These are phyloP conservation scores for Catagonus wagneri DNA, from an alignment of 2,113 vertebrate species.

Conservation along the genomic window DNA sequence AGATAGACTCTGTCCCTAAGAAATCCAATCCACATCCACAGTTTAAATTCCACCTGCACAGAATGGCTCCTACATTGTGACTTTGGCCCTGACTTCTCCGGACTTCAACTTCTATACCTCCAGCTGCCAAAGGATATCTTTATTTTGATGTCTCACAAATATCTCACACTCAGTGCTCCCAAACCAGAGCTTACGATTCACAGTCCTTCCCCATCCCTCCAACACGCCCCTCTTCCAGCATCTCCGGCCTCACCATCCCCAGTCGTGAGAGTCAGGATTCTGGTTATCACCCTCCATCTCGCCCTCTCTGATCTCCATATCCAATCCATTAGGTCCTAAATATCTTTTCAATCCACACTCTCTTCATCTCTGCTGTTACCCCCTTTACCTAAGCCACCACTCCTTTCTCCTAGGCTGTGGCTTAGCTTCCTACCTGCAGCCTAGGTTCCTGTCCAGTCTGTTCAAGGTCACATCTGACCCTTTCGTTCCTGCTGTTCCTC, in stretches of 20 bases:
- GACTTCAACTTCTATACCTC: background rate
- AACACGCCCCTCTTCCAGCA: background rate
- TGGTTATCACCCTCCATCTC: background rate
- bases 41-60: background rate
- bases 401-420: background rate
- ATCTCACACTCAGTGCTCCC: background rate
- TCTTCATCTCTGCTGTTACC: background rate
- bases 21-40: background rate
- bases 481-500: background rate
- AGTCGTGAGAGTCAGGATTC: background rate
- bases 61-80: background rate
- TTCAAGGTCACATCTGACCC: background rate
- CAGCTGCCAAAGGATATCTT: background rate
- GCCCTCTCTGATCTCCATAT: background rate
- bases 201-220: background rate
- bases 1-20: background rate
- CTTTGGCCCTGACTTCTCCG: background rate
- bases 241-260: background rate
- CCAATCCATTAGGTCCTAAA: background rate
- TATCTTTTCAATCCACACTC: background rate
- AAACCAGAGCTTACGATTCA: background rate
- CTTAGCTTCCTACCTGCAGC: background rate
- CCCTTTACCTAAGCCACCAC: background rate
- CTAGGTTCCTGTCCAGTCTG: background rate
- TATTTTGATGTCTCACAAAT: background rate